A percentile compares a stretch with the other conserved stretches of the same genome.
Evolutionary conservation across 2,113 vertebrate species (phyloP).

Genomic region (Ramphastos sulfuratus): DNA sequence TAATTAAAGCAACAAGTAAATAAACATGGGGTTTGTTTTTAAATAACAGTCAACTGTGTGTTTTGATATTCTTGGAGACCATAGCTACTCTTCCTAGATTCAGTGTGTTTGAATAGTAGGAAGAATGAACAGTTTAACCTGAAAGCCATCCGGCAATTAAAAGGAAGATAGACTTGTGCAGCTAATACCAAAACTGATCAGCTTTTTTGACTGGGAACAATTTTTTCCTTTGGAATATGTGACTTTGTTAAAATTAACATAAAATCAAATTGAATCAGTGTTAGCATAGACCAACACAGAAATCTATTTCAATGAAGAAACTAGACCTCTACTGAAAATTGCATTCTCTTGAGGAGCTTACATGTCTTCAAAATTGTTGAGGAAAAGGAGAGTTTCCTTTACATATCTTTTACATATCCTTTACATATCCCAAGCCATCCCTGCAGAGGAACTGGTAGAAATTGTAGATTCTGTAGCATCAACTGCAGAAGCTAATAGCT

Average conservation of each 20-base stretch:
- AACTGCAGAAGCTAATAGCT: neutral
- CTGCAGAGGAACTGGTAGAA: neutral
- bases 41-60: rapidly evolving
- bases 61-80: neutral
- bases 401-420: neutral
- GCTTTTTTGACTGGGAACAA: neutral
- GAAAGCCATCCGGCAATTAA: neutral
- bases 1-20: neutral
- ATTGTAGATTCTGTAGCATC: neutral
- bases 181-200: neutral
- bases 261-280: neutral
- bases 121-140: neutral
- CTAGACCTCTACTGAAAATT: neutral
- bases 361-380: neutral
- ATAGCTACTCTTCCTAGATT: neutral
- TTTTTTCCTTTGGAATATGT: neutral
- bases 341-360: neutral
- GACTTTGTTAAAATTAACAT: neutral
- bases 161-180: neutral
- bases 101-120: neutral
- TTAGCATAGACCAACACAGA: neutral
- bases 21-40: neutral
- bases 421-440: neutral
- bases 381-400: neutral
- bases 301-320: neutral